These are phyloP conservation scores for Trematocara zebra DNA, from an alignment of 2,113 vertebrate species.

Conservation along the genomic window DNA sequence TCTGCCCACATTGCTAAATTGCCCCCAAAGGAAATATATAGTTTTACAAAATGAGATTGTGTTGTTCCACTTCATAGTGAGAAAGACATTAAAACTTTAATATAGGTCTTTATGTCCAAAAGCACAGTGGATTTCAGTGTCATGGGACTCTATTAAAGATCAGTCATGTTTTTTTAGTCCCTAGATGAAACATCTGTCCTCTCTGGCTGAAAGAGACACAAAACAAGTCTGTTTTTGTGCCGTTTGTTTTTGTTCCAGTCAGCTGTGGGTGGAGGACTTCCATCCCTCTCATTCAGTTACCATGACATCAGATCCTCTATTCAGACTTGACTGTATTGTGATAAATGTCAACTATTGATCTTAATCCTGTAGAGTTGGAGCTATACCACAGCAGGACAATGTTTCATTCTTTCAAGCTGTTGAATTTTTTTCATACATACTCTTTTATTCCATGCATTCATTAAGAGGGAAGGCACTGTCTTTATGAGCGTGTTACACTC, in stretches of 20 bases:
- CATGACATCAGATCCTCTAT: conserved; percentile 28
- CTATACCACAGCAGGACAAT: neutral
- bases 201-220: neutral
- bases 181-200: neutral
- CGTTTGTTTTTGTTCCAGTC: neutral
- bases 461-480: neutral
- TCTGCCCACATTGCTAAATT: neutral
- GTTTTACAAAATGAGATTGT: neutral
- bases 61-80: neutral
- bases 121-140: neutral
- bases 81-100: neutral
- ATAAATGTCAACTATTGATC: conserved; percentile 27
- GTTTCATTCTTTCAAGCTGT: neutral
- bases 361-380: neutral
- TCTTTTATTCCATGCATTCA: neutral
- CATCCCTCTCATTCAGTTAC: conserved; percentile 24
- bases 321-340: neutral
- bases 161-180: neutral
- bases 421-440: neutral
- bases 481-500: neutral
- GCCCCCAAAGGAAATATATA: neutral
- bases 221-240: neutral
- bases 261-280: neutral
- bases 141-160: neutral
- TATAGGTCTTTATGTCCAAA: neutral